A percentile compares a stretch with the other conserved stretches of the same genome.
Conservation (phyloP, 2,113 vertebrate species). For the Pungitius pungitius region DNA sequence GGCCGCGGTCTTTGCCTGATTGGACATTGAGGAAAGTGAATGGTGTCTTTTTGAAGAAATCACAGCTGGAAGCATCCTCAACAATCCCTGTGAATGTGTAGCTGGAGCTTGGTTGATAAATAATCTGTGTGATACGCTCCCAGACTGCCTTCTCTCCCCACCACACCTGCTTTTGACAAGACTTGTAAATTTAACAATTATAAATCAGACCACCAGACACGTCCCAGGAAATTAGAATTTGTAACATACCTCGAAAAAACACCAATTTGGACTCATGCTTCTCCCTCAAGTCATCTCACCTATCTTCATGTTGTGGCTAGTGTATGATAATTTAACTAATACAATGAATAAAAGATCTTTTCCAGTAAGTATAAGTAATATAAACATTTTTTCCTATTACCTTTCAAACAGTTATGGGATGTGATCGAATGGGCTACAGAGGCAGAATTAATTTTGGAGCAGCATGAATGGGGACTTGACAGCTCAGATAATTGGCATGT, state of each 20-base stretch:
- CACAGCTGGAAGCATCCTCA: constrained; percentile 25
- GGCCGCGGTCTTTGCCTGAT: constrained; percentile 33
- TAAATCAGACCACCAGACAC: not conserved
- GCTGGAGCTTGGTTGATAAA: constrained; percentile 22
- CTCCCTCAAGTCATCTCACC: not conserved
- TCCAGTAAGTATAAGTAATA: not conserved
- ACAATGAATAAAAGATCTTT: not conserved
- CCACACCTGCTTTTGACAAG: not conserved
- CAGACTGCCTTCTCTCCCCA: not conserved
- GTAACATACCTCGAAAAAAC: not conserved
- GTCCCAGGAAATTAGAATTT: not conserved
- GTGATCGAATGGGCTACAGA: constrained; percentile 15
- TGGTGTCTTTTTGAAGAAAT: not conserved
- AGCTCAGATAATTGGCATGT: constrained; percentile 44
- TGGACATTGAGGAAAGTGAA: constrained; percentile 24
- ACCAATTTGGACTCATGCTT: not conserved
- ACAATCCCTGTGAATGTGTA: constrained; percentile 17
- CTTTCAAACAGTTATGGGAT: not conserved
- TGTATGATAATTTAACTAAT: too few species aligned
- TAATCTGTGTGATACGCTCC: constrained; percentile 35
- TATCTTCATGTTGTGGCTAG: not conserved
- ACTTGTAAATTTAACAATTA: not conserved
- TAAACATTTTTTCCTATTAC: not conserved
- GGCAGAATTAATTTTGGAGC: not conserved
- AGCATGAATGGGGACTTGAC: constrained; percentile 29